Evolutionary conservation across 1,140 invertebrate genomes (phyloP).

Genomic region (Colletes gigas): DNA sequence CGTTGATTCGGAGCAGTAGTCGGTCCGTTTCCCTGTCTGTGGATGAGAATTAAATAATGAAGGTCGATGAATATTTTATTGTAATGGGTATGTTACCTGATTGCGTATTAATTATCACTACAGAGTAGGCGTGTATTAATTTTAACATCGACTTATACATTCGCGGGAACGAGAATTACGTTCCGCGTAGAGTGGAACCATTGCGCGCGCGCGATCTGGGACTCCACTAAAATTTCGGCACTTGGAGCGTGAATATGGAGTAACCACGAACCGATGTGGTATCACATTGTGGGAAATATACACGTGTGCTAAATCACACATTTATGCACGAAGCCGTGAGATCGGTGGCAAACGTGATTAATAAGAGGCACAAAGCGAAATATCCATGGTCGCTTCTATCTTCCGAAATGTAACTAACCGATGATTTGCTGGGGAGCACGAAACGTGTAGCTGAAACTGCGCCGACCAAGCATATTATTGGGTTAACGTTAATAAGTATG

Average conservation of each 20-base stretch:
- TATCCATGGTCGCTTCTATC: slow-evolving; percentile 1
- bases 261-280: slow-evolving; percentile 47
- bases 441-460: too few species aligned
- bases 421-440: neutral
- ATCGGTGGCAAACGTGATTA: slow-evolving; percentile 36
- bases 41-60: neutral
- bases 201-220: neutral
- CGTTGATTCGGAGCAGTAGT: neutral
- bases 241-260: slow-evolving; percentile 39
- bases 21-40: too few species aligned
- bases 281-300: slow-evolving; percentile 45
- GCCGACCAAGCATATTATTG: neutral
- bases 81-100: neutral
- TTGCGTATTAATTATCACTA: slow-evolving; percentile 10
- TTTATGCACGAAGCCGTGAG: slow-evolving; percentile 31
- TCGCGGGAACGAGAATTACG: slow-evolving; percentile 2
- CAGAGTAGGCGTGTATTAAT: neutral
- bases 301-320: slow-evolving; percentile 32
- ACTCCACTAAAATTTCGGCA: slow-evolving; percentile 23
- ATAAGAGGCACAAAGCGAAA: slow-evolving; percentile 41
- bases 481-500: neutral
- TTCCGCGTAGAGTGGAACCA: too few species aligned
- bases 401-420: slow-evolving; percentile 27
- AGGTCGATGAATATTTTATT: slow-evolving; percentile 12
- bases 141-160: neutral